phyloP scores from a whole-genome alignment of 1,140 invertebrate species.

The Hyles vespertilio region DNA sequence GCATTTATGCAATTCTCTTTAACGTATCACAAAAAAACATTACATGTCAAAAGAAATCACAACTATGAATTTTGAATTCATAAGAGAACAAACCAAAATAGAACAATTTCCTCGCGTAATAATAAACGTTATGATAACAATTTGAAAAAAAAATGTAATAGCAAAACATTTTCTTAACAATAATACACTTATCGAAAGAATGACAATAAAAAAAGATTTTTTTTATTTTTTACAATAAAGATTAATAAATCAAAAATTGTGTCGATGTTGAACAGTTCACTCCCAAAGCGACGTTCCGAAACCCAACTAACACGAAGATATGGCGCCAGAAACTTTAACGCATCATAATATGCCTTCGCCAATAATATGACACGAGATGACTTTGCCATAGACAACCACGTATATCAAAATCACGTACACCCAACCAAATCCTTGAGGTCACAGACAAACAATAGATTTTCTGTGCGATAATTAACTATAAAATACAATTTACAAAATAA shows the following conservation, averaged over 20 bases:
- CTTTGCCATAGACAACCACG: constrained; percentile 7
- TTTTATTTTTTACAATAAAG: constrained; percentile 1
- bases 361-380: neutral
- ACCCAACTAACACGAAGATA: constrained; percentile 6
- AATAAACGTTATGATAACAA: constrained; percentile 68
- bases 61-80: constrained; percentile 75
- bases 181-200: constrained; percentile 49
- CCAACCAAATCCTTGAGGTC: constrained; percentile 23
- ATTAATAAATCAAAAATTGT: neutral
- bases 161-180: constrained; percentile 62
- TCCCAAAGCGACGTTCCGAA: constrained; percentile 1
- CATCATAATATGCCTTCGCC: neutral
- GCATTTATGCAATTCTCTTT: constrained; percentile 69
- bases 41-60: constrained; percentile 75
- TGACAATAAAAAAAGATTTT: constrained; percentile 34
- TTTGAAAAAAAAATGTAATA: constrained; percentile 48
- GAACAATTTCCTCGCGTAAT: constrained; percentile 48
- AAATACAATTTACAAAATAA: constrained; percentile 5
- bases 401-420: constrained; percentile 1
- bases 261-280: constrained; percentile 2
- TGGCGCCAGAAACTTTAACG: constrained; percentile 11
- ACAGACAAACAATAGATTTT: constrained; percentile 21
- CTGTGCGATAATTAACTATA: constrained; percentile 23
- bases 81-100: constrained; percentile 58
- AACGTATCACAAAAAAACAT: constrained; percentile 74